Base-by-base conservation (phyloP, 2,113 vertebrate species). In the Neomonachus schauinslandi region DNA sequence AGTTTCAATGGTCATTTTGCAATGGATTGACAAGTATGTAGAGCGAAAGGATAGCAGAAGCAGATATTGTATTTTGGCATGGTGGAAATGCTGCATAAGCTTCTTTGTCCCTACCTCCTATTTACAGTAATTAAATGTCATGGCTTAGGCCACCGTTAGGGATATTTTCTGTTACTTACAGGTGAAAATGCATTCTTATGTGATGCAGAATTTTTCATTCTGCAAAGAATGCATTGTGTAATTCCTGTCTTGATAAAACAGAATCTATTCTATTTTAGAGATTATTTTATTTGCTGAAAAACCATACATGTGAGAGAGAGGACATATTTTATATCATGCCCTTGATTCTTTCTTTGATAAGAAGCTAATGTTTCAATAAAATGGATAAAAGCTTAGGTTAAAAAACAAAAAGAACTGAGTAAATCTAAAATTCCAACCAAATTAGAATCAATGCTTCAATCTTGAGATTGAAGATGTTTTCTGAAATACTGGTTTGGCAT, bases 341-440 rank as follows among this genome's bases (percentile, higher is more conserved):
- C 8, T 46, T 76, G 51, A 76, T 89, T 95, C 36, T 94, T 65
- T 92, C 36, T 81, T 95, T 89, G 24, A 94, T 59, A 74, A 71
- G 63, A 57, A 90, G 2, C n/a, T 42, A n/a, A 11, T 24, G 15
- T 89, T 91, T 89, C 28, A 88, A 28, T 65, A 85, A 74, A 69
- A 77, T 53, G 9, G 33, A 21, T 2, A 86, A 88, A 85, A 85
- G 57, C 13, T 88, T 22, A 69, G 4, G 2, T 77, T 86, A 63
- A 76, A 90, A 61, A 79, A 46, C 14, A 67, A 49, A 76, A 94
- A 65, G 1, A 65, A 84, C 6, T 46, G 10, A 94, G 63, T 69
- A 21, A 88, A 74, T 79, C 11, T 84, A 81, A 89, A 95, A 65
- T 63, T 39, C 65, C 19, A 79, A 39, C 28, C 53, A 80, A 77